Conservation (phyloP, 1,140 invertebrate species). For the Anadara kagoshimensis region DNA sequence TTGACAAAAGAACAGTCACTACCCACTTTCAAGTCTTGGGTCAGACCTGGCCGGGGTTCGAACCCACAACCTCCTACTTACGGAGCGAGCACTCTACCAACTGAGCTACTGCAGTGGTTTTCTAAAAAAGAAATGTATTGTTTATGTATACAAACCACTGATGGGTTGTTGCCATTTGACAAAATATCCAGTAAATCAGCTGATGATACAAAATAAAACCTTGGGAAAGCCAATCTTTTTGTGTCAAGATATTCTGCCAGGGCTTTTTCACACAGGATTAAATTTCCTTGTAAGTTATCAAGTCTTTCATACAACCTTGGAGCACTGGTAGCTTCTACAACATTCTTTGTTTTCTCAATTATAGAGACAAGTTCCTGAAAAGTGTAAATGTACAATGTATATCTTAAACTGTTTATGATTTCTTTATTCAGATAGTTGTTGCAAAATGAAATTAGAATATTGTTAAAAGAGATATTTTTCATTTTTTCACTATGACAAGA, state of each 20-base stretch:
- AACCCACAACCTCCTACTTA: too few species aligned
- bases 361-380: constrained; percentile 72
- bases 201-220: constrained; percentile 98
- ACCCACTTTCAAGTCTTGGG: too few species aligned
- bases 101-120: too few species aligned
- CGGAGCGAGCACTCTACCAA: too few species aligned
- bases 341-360: constrained; percentile 80
- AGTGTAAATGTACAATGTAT: neutral
- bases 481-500: neutral
- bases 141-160: constrained; percentile 74
- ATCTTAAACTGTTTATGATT: neutral
- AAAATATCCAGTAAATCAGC: constrained; percentile 96
- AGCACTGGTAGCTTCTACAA: constrained; percentile 92
- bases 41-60: too few species aligned
- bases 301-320: constrained; percentile 85
- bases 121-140: too few species aligned
- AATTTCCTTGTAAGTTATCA: constrained; percentile 87
- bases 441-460: too few species aligned
- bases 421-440: neutral
- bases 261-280: constrained; percentile 97
- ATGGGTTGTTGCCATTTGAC: constrained; percentile 95
- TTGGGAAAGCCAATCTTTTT: constrained; percentile 95
- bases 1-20: too few species aligned
- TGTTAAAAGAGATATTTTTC: neutral
- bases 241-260: constrained; percentile 97